Base-by-base conservation (phyloP, 64 coral and sea anemone species). In the Pocillopora verrucosa region DNA sequence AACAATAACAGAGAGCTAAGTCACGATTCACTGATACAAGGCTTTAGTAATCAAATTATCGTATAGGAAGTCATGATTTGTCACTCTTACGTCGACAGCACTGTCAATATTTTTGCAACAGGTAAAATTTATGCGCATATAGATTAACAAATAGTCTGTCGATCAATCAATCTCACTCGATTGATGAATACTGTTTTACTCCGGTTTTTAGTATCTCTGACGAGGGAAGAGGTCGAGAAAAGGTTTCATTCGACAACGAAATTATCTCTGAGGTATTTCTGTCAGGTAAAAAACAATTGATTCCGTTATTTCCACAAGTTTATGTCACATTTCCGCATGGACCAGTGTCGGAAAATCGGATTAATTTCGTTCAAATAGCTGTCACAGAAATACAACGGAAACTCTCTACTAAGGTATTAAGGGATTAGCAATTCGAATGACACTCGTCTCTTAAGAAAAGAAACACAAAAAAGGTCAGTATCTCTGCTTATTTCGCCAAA, bases 81-180 rank as follows among this genome's bases (percentile, higher is more conserved):
- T 13, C 59, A 79, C n/a, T 79, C 77, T 24, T 3, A 36, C 58
- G 77, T 59, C n/a, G 20, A 15, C 4, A 79, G 57, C 75, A 16
- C 19, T 77, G 37, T 77, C 37, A 77, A 77, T 77, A 77, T 58
- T 77, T 85, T 85, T 36, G 63, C 64, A 85, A 70, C 19, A 2
- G 19, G 7, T 56, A 25, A 58, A 85, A 85, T 56, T 25, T 68
- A 85, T 85, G 63, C 38, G 65, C 82, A 85, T 79, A 59, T 79
- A 51, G 41, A 51, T 60, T 59, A 79, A 20, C 12, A 38, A 9
- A 1, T 77, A 17, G 10, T 77, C 10, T 19, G 16, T 19, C 37
- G 19, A 9, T 20, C 16, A 56, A 41, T 77, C 36, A 77, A 51
- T 11, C 19, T 56, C 36, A 58, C 14, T 37, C 35, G 41, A 38